Evolutionary conservation across 2,113 vertebrate species (phyloP).

Genomic region (Capra hircus): DNA sequence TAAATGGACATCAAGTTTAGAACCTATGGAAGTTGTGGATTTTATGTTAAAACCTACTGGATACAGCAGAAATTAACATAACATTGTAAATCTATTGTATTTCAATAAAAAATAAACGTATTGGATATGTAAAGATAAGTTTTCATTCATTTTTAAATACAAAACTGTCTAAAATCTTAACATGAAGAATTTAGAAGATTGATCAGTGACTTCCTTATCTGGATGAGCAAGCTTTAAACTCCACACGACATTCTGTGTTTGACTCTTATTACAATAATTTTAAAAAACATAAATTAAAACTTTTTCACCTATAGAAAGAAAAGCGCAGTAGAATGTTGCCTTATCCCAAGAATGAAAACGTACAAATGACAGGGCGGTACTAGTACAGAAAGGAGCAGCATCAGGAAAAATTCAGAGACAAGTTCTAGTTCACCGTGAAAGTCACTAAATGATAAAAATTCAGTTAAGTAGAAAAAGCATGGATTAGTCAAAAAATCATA

Average conservation of each 20-base stretch:
- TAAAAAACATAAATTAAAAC: background rate
- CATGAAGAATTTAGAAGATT: background rate
- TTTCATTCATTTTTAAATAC: background rate
- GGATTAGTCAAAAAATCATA: background rate
- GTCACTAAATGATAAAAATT: background rate
- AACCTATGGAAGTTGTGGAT: background rate
- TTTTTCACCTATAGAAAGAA: background rate
- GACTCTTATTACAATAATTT: conserved; percentile 22
- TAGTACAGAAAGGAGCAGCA: background rate
- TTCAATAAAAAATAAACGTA: background rate
- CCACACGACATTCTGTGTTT: background rate
- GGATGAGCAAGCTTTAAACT: background rate
- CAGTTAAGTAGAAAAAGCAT: background rate
- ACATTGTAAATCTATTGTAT: background rate
- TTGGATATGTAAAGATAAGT: background rate
- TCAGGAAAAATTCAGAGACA: background rate
- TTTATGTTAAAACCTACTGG: conserved; percentile 4
- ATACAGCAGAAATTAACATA: background rate
- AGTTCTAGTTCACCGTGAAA: background rate
- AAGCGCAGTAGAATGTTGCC: background rate
- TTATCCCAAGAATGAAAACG: background rate
- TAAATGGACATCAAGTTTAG: background rate
- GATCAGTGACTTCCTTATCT: background rate
- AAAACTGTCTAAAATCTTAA: background rate
- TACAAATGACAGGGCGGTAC: background rate